Percentiles rank a stretch among this genome's conserved stretches.
phyloP scores from a whole-genome alignment of 1,140 invertebrate species.

The Camponotus vicinus region DNA sequence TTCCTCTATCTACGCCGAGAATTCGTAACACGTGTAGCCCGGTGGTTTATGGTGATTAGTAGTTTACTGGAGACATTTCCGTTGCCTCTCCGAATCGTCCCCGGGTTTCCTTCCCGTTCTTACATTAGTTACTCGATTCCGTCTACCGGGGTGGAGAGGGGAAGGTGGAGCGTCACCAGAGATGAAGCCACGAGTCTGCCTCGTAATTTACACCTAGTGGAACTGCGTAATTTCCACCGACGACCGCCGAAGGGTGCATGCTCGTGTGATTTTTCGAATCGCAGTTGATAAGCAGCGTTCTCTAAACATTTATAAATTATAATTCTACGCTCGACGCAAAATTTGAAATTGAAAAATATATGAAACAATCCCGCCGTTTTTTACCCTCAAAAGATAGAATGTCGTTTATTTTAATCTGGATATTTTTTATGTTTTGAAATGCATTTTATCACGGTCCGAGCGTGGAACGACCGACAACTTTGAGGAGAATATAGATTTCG shows the following conservation, averaged over 20 bases:
- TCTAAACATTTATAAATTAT: background rate
- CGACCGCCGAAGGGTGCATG: background rate
- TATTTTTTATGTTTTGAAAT: background rate
- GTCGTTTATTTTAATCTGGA: background rate
- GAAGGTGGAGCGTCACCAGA: constrained; percentile 52
- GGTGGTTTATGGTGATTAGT: constrained; percentile 85
- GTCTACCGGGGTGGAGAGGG: constrained; percentile 7
- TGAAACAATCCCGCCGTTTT: background rate
- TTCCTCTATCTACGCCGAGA: constrained; percentile 80
- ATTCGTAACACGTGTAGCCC: constrained; percentile 84
- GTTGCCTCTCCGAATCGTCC: constrained; percentile 75
- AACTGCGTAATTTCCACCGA: constrained; percentile 5
- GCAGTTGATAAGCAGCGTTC: background rate
- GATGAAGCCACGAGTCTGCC: constrained; percentile 38
- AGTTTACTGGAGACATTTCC: constrained; percentile 84
- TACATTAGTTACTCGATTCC: constrained; percentile 77
- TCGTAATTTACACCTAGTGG: constrained; percentile 49
- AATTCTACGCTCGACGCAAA: background rate
- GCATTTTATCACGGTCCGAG: constrained; percentile 5
- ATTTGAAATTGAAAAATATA: background rate
- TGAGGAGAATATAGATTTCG: constrained; percentile 47
- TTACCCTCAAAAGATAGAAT: background rate
- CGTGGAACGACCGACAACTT: constrained; percentile 68
- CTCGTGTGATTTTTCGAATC: constrained; percentile 8
- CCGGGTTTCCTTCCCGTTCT: constrained; percentile 74